Conservation (phyloP, 64 coral and sea anemone genomes). For the Pachyseris speciosa region DNA sequence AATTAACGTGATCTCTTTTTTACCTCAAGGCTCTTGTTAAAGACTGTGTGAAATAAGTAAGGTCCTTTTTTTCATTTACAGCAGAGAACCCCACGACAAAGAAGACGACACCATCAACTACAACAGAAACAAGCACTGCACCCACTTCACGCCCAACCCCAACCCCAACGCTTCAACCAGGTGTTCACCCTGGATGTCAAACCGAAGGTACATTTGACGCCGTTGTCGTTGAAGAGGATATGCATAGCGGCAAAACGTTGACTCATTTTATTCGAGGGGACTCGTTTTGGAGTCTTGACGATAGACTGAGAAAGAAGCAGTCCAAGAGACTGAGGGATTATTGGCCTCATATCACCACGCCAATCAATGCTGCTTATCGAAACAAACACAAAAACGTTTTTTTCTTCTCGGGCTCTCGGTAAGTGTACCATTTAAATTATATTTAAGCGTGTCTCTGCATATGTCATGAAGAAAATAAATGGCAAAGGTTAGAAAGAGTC, state of each 20-base stretch:
- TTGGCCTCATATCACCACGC: slow-evolving; percentile 17
- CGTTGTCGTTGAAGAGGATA: not conserved
- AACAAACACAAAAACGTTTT: slow-evolving; percentile 25
- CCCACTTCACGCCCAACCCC: not conserved
- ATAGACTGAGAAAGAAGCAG: not conserved
- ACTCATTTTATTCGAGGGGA: slow-evolving; percentile 59
- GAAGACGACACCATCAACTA: not conserved
- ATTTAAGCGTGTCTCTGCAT: too few relatives aligned
- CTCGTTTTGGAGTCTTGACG: slow-evolving; percentile 20
- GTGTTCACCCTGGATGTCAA: not conserved
- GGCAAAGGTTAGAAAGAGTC: too few relatives aligned
- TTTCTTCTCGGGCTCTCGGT: slow-evolving; percentile 59
- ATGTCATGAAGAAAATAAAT: too few relatives aligned
- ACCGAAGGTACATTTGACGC: not conserved
- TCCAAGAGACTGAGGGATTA: slow-evolving; percentile 31
- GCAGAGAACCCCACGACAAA: not conserved
- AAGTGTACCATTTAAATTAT: slow-evolving; percentile 35
- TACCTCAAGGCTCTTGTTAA: too few relatives aligned
- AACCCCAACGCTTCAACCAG: not conserved
- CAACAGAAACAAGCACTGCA: too few relatives aligned
- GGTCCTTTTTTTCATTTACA: not conserved
- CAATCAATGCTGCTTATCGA: slow-evolving; percentile 63
- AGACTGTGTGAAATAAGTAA: too few relatives aligned
- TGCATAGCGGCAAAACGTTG: not conserved
- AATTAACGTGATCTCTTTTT: too few relatives aligned